Base-by-base conservation (phyloP, 2,797 vertebrate species). In the Bufotes viridis region DNA sequence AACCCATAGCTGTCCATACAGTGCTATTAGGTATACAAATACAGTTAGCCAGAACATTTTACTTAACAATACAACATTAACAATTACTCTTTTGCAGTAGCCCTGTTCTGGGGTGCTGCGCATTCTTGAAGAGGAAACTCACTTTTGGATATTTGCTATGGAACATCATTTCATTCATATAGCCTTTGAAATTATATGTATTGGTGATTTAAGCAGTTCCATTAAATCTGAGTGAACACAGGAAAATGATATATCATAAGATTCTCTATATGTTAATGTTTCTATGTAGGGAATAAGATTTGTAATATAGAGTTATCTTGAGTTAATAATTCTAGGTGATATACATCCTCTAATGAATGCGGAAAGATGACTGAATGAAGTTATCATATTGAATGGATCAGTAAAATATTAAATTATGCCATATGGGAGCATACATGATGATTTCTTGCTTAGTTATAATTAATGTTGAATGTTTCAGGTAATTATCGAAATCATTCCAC, bases 361-460 rank as follows among this genome's bases (percentile, higher is more conserved):
- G 7, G 34, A 10, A 12, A 3, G 18, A 75, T 75, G 72, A 75
- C 6, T 75, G 20, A 74, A 74, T 74, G 70, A 49, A 18, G 70
- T 29, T 42, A 69, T 70, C 67, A 22, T 49, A 42, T 20, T 49
- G 34, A 53, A 75, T 53, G 22, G 49, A 74, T 34, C 70, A 75
- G 42, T n/a, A 51, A 75, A 42, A 75, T 74, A 74, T 53, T 75
- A 75, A 53, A 51, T 75, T 1, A 51, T 75, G 42, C 49, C 49
- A 75, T 75, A n/a, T 51, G 72, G 42, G 42, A 53, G 72, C 20
- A 75, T n/a, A n/a, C 72, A 75, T 75, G 72, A 51, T n/a, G 49
- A n/a, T 75, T 75, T 75, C 11, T 53, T 51, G 72, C 72, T 75
- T 75, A 53, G 72, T 13, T 75, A 51, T 75, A 53, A 75, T 75